phyloP scores from a whole-genome alignment of 2,797 vertebrate genomes.

The Kryptopterus vitreolus region DNA sequence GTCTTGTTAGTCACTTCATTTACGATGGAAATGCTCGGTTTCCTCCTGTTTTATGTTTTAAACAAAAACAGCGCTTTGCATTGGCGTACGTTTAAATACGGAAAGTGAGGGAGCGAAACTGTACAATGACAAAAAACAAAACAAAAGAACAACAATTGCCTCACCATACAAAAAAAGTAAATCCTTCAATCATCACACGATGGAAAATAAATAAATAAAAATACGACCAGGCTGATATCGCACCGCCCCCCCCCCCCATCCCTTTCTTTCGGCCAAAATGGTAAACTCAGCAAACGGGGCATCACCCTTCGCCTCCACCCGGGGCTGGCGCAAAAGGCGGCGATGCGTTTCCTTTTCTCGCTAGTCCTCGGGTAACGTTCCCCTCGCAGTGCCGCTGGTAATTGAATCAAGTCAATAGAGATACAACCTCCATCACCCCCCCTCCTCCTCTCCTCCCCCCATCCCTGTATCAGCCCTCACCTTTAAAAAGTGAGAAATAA shows the following conservation, averaged over 20 bases:
- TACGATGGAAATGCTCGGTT: slow-evolving; percentile 72
- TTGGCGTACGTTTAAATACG: not conserved
- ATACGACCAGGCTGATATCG: no score
- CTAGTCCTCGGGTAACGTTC: slow-evolving; percentile 67
- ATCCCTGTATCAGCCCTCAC: slow-evolving; percentile 54
- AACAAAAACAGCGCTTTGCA: slow-evolving; percentile 59
- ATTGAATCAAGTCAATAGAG: slow-evolving; percentile 89
- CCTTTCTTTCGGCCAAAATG: slow-evolving; percentile 71
- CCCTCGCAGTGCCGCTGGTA: slow-evolving; percentile 79
- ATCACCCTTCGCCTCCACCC: slow-evolving; percentile 46
- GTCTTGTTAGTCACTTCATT: slow-evolving; percentile 57
- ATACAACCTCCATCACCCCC: no score
- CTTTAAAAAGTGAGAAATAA: slow-evolving; percentile 56
- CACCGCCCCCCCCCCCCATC: no score
- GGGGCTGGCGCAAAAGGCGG: slow-evolving; percentile 65
- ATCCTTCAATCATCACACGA: not conserved
- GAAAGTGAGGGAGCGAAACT: not conserved
- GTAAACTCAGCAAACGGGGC: slow-evolving; percentile 75
- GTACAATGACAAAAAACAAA: slow-evolving; percentile 30
- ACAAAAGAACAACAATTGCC: slow-evolving; percentile 48
- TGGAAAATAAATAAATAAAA: no score
- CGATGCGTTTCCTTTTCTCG: slow-evolving; percentile 70
- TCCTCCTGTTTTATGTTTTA: slow-evolving; percentile 61
- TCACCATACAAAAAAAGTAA: slow-evolving; percentile 35
- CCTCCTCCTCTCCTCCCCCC: no score